phyloP scores from a whole-genome alignment of 2,113 vertebrate species.

The Cebidichthys violaceus region DNA sequence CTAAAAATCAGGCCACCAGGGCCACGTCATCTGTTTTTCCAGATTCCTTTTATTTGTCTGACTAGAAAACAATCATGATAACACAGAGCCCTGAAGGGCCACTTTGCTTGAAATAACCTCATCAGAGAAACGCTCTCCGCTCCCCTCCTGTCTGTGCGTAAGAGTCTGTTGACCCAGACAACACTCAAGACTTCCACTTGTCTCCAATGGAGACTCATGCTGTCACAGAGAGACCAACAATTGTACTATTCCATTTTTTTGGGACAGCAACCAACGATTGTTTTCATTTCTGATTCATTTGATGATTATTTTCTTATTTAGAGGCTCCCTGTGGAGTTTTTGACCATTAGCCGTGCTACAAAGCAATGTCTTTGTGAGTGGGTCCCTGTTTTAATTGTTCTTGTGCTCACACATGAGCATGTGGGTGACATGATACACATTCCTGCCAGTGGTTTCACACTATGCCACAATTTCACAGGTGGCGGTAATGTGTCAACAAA shows the following conservation, averaged over 20 bases:
- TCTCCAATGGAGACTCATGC: constrained; percentile 23
- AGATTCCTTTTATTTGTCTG: constrained; percentile 24
- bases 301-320: not conserved
- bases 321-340: not conserved
- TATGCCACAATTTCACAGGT: not conserved
- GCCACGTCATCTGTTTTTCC: constrained; percentile 16
- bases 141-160: constrained; percentile 9
- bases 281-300: constrained; percentile 11
- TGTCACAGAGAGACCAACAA: constrained; percentile 16
- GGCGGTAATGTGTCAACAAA: not conserved
- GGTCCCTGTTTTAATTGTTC: not conserved
- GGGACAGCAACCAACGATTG: not conserved
- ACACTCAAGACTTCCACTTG: constrained; percentile 32
- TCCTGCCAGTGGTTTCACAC: not conserved
- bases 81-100: constrained; percentile 24
- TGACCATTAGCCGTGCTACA: not conserved
- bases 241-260: constrained; percentile 8
- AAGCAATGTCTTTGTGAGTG: not conserved
- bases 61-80: constrained; percentile 24
- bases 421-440: not conserved
- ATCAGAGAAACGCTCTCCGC: constrained; percentile 49
- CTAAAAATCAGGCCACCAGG: not conserved
- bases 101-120: constrained; percentile 53
- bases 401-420: not conserved
- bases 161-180: constrained; percentile 58